These are phyloP conservation scores for Bradysia coprophila DNA, from an alignment of 1,140 invertebrate species.

Conservation along the genomic window DNA sequence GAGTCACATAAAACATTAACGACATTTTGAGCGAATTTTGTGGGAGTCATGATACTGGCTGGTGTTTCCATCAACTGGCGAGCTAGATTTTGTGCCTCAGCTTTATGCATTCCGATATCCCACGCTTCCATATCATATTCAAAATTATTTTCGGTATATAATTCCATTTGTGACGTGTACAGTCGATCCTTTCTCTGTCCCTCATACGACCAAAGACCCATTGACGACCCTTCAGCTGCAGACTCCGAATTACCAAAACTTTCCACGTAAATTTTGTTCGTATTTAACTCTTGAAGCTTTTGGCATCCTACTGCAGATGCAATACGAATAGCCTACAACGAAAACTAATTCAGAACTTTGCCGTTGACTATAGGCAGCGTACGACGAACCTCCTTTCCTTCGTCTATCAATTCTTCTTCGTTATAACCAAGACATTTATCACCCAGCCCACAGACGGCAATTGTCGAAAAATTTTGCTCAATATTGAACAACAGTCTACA, in stretches of 20 bases:
- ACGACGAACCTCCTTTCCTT: conserved; percentile 51
- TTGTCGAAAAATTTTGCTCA: conserved; percentile 34
- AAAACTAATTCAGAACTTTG: too few species aligned
- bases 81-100: conserved; percentile 69
- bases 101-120: conserved; percentile 49
- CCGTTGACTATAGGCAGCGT: too few species aligned
- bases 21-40: conserved; percentile 53
- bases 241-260: conserved; percentile 50
- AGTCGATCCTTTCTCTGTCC: conserved; percentile 39
- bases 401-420: conserved; percentile 40
- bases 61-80: conserved; percentile 63
- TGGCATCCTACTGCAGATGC: conserved; percentile 43
- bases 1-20: conserved; percentile 28
- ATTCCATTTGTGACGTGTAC: conserved; percentile 15
- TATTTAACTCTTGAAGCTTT: conserved; percentile 23
- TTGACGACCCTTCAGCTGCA: conserved; percentile 49
- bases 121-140: conserved; percentile 37
- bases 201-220: conserved; percentile 27
- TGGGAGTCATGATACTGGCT: conserved; percentile 72
- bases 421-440: conserved; percentile 36
- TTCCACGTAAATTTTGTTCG: conserved; percentile 47
- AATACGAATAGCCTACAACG: conserved; percentile 39
- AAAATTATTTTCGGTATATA: conserved; percentile 21
- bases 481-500: conserved; percentile 17
- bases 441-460: conserved; percentile 56